Evolutionary conservation across 2,888 invertebrate genomes (phyloP).

Genomic region (Notodonta ziczac): DNA sequence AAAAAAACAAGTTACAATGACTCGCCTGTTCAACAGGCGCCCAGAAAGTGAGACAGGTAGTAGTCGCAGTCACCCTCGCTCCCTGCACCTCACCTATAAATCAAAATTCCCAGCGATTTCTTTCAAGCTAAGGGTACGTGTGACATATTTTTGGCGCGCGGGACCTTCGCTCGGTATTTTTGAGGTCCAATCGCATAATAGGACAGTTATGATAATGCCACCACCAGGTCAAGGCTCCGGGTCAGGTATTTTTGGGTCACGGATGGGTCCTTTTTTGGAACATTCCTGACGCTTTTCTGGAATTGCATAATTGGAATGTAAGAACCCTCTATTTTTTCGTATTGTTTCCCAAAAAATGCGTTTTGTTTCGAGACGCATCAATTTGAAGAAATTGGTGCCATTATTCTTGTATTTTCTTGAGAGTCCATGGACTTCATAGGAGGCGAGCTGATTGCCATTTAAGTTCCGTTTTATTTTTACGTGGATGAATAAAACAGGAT

Average conservation of each 20-base stretch:
- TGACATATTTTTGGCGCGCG: conserved; percentile 17
- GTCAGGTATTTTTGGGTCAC: conserved; percentile 5
- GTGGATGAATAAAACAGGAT: not conserved
- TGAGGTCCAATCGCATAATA: conserved; percentile 6
- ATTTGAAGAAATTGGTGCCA: no score
- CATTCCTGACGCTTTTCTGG: not conserved
- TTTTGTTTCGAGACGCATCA: no score
- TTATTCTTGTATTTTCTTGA: no score
- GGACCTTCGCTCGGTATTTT: conserved; percentile 4
- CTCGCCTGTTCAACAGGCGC: no score
- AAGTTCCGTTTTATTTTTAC: not conserved
- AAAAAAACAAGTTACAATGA: no score
- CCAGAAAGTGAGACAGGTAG: no score
- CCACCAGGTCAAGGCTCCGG: conserved; percentile 2
- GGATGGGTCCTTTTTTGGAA: not conserved
- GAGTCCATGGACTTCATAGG: no score
- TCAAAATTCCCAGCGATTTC: conserved; percentile 2
- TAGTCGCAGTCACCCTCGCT: not conserved
- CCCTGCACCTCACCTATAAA: not conserved
- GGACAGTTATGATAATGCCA: conserved; percentile 1
- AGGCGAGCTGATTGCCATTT: no score
- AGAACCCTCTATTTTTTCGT: not conserved
- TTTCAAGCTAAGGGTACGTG: conserved; percentile 7
- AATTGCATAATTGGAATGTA: not conserved
- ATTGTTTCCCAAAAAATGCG: no score